These are phyloP conservation scores for Troglohyphantes excavatus DNA, from an alignment of 2,888 invertebrate genomes.

Conservation along the genomic window DNA sequence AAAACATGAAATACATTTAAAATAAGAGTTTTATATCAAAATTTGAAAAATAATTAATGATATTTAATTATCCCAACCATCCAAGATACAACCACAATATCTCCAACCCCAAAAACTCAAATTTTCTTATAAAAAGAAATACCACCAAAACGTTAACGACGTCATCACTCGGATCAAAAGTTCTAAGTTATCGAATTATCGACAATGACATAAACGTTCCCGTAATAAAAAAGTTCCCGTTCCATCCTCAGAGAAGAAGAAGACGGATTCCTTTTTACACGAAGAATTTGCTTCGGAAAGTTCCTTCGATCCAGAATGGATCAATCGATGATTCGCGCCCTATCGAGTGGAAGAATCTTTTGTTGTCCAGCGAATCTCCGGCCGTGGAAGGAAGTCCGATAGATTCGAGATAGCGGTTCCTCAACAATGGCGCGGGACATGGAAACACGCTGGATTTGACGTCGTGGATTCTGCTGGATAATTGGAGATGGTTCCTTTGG, in stretches of 20 bases:
- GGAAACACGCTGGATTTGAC: too few relatives aligned
- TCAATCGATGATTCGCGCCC: neutral
- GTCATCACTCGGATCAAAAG: neutral
- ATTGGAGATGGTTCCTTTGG: slow-evolving; percentile 7
- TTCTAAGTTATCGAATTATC: slow-evolving; percentile 1
- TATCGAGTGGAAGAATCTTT: slow-evolving; percentile 7
- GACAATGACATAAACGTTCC: neutral
- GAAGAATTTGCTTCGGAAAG: neutral
- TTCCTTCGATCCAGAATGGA: neutral
- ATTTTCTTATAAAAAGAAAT: too few relatives aligned
- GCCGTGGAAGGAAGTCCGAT: slow-evolving; percentile 7
- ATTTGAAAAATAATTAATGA: too few relatives aligned
- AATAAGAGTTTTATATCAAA: too few relatives aligned
- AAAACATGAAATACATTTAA: too few relatives aligned
- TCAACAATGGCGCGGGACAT: neutral
- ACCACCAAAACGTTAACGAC: too few relatives aligned
- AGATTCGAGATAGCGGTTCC: slow-evolving; percentile 20
- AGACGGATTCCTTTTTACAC: neutral
- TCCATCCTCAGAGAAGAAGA: neutral
- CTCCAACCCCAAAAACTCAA: too few relatives aligned
- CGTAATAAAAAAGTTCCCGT: slow-evolving; percentile 8
- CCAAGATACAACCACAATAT: too few relatives aligned
- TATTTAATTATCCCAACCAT: too few relatives aligned
- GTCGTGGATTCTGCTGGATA: neutral
- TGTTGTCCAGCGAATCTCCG: slow-evolving; percentile 32